Base-by-base conservation (phyloP, 2,888 invertebrate genomes). In the Parascotia fuliginaria region DNA sequence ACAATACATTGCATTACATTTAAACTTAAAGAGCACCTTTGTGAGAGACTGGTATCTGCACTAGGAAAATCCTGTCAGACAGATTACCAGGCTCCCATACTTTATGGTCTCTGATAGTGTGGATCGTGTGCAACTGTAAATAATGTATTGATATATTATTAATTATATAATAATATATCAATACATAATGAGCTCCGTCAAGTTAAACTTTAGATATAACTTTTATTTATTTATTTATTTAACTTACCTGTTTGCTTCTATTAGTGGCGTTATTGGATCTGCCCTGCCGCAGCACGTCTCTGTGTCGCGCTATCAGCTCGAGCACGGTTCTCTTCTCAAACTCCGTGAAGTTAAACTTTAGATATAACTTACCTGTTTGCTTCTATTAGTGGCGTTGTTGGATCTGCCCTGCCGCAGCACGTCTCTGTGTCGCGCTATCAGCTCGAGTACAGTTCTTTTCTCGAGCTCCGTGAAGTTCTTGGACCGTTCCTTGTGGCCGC, bases 391-490 rank as follows among this genome's bases (percentile, higher is more conserved):
- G 47, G 92, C 92, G 86, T 91, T 92, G 79, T 92, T 92, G 75
- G 91, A 90, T 67, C 92, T 87, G 12, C 92, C 92, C 82, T 92
- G 92, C n/a, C 90, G 81, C 70, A 92, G 78, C 73, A 92, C 92
- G 84, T 92, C 92, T 24, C 92, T 78, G 75, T 92, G 92, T 4
- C 89, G 72, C 48, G 89, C 89, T 55, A 92, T 92, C 65, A 92
- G 85, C 80, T 92, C 92, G 13, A 92, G 85, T 42, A 92, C 92
- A 16, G 92, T 92, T 14, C 89, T 65, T 68, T 92, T 92, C 85
- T 92, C 92, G 77, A 91, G 82, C 71, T 92, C 92, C 42, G 92
- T 91, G 85, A 92, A 92, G 86, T 92, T 92, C 74, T 92, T 92
- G 50, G 91, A 91, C 58, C 92, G 87, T 79, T 92, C 92, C 81